These are phyloP conservation scores for Ameiurus melas DNA, from an alignment of 2,113 vertebrate genomes.

Conservation along the genomic window DNA sequence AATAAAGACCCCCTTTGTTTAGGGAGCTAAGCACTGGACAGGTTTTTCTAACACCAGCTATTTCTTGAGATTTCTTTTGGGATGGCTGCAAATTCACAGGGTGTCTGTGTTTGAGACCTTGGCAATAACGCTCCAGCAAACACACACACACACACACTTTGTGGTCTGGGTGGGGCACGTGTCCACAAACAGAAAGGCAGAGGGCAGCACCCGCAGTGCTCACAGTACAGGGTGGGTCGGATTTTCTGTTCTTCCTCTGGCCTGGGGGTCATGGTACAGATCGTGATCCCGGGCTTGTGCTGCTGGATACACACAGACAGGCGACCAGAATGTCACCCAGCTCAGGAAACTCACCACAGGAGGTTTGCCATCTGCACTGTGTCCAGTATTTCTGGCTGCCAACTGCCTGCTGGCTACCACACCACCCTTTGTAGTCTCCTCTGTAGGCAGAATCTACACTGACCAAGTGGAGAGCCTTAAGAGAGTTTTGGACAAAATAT, in stretches of 20 bases:
- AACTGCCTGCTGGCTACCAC: constrained; percentile 29
- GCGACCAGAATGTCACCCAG: constrained; percentile 29
- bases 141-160: constrained; percentile 44
- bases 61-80: constrained; percentile 41
- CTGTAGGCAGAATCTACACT: background rate
- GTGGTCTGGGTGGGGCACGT: constrained; percentile 38
- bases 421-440: constrained; percentile 16
- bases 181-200: background rate
- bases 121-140: constrained; percentile 51
- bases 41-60: constrained; percentile 33
- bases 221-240: constrained; percentile 6
- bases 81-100: constrained; percentile 52
- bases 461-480: background rate
- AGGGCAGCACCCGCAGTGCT: constrained; percentile 25
- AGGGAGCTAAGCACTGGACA: background rate
- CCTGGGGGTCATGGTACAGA: constrained; percentile 42
- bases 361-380: constrained; percentile 46
- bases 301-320: constrained; percentile 24
- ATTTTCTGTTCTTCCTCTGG: constrained; percentile 32
- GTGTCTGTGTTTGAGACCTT: constrained; percentile 56
- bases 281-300: constrained; percentile 14
- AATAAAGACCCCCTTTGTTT: constrained; percentile 20
- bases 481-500: background rate
- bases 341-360: constrained; percentile 50
- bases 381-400: constrained; percentile 44